Conservation (phyloP, 1,140 invertebrate genomes). For the Dendroctonus ponderosae region DNA sequence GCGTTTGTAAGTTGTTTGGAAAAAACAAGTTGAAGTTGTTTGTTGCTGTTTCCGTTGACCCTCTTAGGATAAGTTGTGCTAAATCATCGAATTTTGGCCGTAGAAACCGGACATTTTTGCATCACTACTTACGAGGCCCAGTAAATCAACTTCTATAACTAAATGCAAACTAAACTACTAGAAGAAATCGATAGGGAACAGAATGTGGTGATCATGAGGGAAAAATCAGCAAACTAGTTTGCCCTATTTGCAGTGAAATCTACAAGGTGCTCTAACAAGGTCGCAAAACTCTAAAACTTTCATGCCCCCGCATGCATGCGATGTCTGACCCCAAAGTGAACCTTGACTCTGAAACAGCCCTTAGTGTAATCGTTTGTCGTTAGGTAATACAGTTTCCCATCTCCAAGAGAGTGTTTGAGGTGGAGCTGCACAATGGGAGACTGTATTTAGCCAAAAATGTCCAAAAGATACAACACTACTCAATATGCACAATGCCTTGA, state of each 20-base stretch:
- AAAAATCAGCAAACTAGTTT: constrained; percentile 17
- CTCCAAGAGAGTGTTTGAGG: neutral
- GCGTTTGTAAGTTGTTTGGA: no score
- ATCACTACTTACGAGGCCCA: no score
- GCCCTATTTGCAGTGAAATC: constrained; percentile 14
- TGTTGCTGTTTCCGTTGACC: no score
- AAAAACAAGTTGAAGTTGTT: no score
- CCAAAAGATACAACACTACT: constrained; percentile 29
- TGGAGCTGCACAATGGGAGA: neutral
- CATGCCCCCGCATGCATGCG: constrained; percentile 46
- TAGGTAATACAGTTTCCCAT: neutral
- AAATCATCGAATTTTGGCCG: no score
- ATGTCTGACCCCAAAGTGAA: constrained; percentile 35
- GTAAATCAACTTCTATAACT: no score
- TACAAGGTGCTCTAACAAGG: constrained; percentile 20
- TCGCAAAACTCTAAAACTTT: constrained; percentile 33
- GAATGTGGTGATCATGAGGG: no score
- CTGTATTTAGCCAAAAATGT: neutral
- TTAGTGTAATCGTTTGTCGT: constrained; percentile 25
- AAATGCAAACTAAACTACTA: no score
- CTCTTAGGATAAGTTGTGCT: no score
- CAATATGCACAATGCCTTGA: constrained; percentile 28
- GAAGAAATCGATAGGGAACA: no score
- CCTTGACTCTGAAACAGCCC: constrained; percentile 43
- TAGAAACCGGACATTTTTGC: no score